Evolutionary conservation across 2,113 vertebrate species (phyloP).

Genomic region (Colaptes auratus): DNA sequence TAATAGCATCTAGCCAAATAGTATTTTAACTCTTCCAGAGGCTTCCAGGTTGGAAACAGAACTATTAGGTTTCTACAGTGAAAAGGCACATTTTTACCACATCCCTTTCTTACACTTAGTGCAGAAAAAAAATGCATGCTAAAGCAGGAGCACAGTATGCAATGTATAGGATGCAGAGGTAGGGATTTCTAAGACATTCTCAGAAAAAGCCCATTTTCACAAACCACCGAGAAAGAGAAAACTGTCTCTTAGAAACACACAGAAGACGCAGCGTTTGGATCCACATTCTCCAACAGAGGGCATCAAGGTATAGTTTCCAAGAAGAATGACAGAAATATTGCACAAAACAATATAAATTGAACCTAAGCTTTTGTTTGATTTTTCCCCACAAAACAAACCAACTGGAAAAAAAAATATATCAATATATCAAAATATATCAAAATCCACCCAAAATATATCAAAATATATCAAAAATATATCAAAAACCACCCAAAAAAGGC

Average conservation of each 20-base stretch:
- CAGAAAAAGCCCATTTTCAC: neutral
- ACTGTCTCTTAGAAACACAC: rapidly evolving
- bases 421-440: too few species aligned
- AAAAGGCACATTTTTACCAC: neutral
- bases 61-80: neutral
- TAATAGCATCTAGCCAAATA: neutral
- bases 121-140: neutral
- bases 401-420: neutral
- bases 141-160: neutral
- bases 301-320: neutral
- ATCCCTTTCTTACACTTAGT: neutral
- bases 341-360: neutral
- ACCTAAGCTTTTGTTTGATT: neutral
- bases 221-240: neutral
- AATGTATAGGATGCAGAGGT: neutral
- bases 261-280: neutral
- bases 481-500: neutral
- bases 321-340: neutral
- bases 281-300: neutral
- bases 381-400: too few species aligned
- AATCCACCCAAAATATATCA: neutral
- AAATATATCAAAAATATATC: too few species aligned
- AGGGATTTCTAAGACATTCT: neutral
- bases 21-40: neutral
- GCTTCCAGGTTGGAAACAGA: neutral